Evolutionary conservation across 2,797 vertebrate genomes (phyloP).

Genomic region (Danio jaintianensis): DNA sequence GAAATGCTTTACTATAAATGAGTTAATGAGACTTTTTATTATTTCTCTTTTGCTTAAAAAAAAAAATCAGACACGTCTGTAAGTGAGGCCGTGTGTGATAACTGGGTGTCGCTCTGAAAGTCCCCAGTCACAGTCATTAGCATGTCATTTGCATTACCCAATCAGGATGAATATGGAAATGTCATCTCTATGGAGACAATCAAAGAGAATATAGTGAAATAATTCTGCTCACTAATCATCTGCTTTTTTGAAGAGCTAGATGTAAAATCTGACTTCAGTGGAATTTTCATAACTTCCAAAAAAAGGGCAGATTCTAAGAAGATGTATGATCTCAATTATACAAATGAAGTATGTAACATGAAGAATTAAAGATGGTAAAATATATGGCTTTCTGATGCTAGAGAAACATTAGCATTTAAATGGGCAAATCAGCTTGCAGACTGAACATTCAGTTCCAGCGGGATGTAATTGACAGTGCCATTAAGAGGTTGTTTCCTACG

Average conservation of each 20-base stretch:
- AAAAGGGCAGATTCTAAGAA: background rate
- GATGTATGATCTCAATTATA: background rate
- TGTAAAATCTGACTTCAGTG: background rate
- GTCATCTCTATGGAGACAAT: constrained; percentile 26
- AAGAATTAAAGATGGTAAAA: no score
- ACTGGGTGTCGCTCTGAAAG: background rate
- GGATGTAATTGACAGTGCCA: background rate
- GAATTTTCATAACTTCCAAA: background rate
- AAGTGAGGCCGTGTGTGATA: background rate
- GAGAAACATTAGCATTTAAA: background rate
- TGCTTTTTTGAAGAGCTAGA: background rate
- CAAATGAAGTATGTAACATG: background rate
- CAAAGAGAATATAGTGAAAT: constrained; percentile 3
- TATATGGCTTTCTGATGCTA: background rate
- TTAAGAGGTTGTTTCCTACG: constrained; percentile 24
- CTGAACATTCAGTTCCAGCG: background rate
- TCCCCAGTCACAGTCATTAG: constrained; percentile 12
- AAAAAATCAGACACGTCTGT: background rate
- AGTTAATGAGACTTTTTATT: no score
- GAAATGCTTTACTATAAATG: background rate
- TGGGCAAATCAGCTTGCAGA: background rate
- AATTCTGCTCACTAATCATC: background rate
- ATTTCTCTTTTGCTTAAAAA: background rate
- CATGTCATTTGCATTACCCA: constrained; percentile 32
- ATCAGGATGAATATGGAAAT: background rate